Conservation (phyloP, 92 coral and sea anemone genomes). For the Bergia sp. region DNA sequence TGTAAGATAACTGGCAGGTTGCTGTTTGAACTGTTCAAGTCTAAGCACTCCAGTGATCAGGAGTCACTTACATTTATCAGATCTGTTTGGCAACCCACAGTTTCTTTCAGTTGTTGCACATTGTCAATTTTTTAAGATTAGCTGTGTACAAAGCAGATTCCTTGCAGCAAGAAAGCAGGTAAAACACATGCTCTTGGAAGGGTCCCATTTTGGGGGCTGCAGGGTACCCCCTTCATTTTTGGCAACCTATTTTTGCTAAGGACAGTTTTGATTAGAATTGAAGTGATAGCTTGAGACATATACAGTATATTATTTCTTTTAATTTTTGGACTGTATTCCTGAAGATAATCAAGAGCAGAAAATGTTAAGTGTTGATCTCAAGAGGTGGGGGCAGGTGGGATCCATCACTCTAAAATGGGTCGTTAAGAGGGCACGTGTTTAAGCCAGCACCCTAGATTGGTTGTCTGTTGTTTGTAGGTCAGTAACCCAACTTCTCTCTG, state of each 20-base stretch:
- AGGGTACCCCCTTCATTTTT: neutral
- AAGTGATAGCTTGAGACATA: no score
- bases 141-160: no score
- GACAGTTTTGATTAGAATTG: no score
- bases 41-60: neutral
- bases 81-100: neutral
- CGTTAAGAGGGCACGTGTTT: neutral
- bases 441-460: slow-evolving; percentile 10
- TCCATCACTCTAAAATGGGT: neutral
- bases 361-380: neutral
- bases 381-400: neutral
- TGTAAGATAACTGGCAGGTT: no score
- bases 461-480: slow-evolving; percentile 39
- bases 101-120: neutral
- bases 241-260: neutral
- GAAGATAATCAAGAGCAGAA: neutral
- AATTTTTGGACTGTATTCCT: no score
- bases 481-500: slow-evolving; percentile 10
- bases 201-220: neutral
- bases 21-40: no score
- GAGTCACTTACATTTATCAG: no score
- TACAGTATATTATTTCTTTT: no score
- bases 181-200: neutral
- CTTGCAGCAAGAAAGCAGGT: neutral
- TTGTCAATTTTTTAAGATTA: neutral